Conservation (phyloP, 2,797 vertebrate species). For the Rousettus madagascariensis region DNA sequence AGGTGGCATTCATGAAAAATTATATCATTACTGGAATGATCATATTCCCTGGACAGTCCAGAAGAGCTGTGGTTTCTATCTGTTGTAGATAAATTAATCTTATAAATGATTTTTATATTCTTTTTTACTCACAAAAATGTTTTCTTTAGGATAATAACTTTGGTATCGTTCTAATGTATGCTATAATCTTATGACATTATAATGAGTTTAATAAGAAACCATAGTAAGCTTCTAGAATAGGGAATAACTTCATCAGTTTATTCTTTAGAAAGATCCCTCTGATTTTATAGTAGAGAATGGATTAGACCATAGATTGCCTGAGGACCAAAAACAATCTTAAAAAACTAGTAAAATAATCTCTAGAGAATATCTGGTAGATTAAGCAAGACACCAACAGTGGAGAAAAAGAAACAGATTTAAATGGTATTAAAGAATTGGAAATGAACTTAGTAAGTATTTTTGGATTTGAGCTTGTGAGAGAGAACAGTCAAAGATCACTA, state of each 20-base stretch:
- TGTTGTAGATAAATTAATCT: background rate
- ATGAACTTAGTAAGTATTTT: background rate
- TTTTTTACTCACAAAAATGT: background rate
- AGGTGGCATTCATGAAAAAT: background rate
- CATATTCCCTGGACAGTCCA: background rate
- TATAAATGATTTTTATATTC: background rate
- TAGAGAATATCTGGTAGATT: background rate
- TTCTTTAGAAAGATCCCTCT: background rate
- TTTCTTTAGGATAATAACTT: background rate
- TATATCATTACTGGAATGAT: background rate
- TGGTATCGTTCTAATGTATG: background rate
- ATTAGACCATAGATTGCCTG: background rate
- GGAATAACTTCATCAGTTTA: background rate
- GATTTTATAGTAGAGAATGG: background rate
- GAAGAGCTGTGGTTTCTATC: background rate
- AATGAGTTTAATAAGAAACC: background rate
- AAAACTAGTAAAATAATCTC: background rate
- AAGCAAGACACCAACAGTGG: background rate
- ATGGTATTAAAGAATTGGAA: background rate
- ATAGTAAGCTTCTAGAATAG: background rate
- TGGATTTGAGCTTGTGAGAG: background rate
- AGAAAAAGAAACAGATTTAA: background rate
- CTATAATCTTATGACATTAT: background rate
- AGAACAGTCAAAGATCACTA: background rate
- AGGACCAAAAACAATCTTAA: background rate